Percentiles rank a stretch among this genome's conserved stretches.
Evolutionary conservation across 2,113 vertebrate genomes (phyloP).

Genomic region (Triplophysa dalaica): DNA sequence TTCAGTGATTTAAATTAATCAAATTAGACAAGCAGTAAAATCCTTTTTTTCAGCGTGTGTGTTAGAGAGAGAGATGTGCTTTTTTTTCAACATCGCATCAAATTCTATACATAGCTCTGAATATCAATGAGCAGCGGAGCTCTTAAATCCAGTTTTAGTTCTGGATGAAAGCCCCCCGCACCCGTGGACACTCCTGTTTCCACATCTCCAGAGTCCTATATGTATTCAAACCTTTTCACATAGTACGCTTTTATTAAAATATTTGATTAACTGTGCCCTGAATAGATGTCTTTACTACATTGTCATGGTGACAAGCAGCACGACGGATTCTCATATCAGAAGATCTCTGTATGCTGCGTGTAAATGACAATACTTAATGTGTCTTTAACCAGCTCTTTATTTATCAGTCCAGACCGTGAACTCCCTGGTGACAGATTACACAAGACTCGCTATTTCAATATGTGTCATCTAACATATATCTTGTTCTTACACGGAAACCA

Average conservation of each 20-base stretch:
- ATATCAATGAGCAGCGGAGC: slow-evolving; percentile 26
- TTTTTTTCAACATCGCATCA: slow-evolving; percentile 9
- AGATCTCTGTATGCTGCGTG: neutral
- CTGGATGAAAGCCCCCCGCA: slow-evolving; percentile 22
- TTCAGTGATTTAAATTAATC: too few species aligned
- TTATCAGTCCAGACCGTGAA: neutral
- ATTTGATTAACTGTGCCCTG: neutral
- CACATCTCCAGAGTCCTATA: neutral
- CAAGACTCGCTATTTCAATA: neutral
- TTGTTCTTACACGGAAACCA: too few species aligned
- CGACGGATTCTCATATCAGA: too few species aligned
- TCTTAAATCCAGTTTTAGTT: slow-evolving; percentile 25
- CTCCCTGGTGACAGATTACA: slow-evolving; percentile 7
- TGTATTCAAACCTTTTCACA: slow-evolving; percentile 1
- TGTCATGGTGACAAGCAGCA: neutral
- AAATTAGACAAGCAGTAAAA: too few species aligned
- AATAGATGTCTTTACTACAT: neutral
- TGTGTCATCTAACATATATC: too few species aligned
- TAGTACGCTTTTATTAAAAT: neutral
- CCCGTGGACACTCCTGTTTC: neutral
- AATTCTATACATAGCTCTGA: slow-evolving; percentile 26
- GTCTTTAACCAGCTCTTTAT: neutral
- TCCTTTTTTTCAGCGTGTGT: too few species aligned
- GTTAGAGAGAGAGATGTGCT: neutral
- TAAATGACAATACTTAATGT: slow-evolving; percentile 1